Percentiles rank a stretch among this genome's conserved stretches.
These are phyloP conservation scores for Larimichthys crocea DNA, from an alignment of 2,113 vertebrate genomes.

Conservation along the genomic window DNA sequence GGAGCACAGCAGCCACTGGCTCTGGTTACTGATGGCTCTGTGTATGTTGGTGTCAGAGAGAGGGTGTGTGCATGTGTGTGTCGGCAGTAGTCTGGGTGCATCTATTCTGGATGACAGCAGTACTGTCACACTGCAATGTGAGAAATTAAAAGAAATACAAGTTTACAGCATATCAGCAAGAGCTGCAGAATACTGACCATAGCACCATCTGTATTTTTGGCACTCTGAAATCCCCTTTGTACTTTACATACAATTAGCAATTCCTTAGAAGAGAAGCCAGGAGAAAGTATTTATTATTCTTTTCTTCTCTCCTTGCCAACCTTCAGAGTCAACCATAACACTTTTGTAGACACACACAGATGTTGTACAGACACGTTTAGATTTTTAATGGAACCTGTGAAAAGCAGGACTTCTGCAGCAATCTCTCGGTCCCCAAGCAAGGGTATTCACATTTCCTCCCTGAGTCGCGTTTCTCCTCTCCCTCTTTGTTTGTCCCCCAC, in stretches of 20 bases:
- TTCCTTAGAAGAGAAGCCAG: slow-evolving; percentile 51
- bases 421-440: slow-evolving; percentile 31
- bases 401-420: slow-evolving; percentile 32
- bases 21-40: slow-evolving; percentile 72
- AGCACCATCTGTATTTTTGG: slow-evolving; percentile 40
- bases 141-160: slow-evolving; percentile 30
- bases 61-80: slow-evolving; percentile 8
- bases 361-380: slow-evolving; percentile 39
- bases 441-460: slow-evolving; percentile 38
- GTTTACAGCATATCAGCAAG: slow-evolving; percentile 26
- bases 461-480: slow-evolving; percentile 38
- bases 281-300: slow-evolving; percentile 44
- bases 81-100: slow-evolving; percentile 41
- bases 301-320: slow-evolving; percentile 32
- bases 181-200: slow-evolving; percentile 26
- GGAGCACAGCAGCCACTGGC: slow-evolving; percentile 68
- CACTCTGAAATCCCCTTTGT: slow-evolving; percentile 10
- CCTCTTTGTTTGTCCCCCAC: slow-evolving; percentile 33
- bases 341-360: slow-evolving; percentile 39
- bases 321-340: slow-evolving; percentile 13
- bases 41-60: slow-evolving; percentile 46
- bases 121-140: slow-evolving; percentile 12
- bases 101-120: slow-evolving; percentile 50
- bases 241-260: slow-evolving; percentile 51
- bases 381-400: slow-evolving; percentile 50